These are phyloP conservation scores for Gorsachius magnificus DNA, from an alignment of 2,797 vertebrate genomes.

Conservation along the genomic window DNA sequence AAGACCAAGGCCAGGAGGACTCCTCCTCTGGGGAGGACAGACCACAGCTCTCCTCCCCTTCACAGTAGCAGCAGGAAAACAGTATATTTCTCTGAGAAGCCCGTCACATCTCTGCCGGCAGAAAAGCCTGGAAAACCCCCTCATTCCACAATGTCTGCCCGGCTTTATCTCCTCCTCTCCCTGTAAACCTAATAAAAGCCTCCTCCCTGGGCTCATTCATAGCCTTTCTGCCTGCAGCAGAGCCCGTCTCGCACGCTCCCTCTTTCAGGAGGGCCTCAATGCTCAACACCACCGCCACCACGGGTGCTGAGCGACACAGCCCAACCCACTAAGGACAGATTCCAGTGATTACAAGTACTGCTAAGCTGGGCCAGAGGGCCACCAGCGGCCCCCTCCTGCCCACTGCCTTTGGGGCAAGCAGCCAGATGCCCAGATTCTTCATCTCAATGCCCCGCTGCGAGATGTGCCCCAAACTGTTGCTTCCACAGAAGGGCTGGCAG, in stretches of 20 bases:
- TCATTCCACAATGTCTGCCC: background rate
- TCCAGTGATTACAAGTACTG: background rate
- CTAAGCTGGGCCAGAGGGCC: background rate
- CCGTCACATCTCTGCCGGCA: background rate
- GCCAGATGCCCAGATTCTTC: background rate
- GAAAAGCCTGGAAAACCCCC: background rate
- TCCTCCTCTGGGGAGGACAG: conserved; percentile 29
- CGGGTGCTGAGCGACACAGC: background rate
- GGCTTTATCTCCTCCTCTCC: background rate
- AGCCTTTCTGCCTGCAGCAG: background rate
- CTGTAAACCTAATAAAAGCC: background rate
- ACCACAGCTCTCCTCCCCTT: conserved; percentile 42
- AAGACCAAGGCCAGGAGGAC: conserved; percentile 6
- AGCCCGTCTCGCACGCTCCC: background rate
- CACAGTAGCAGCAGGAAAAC: conserved; percentile 14
- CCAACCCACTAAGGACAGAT: background rate
- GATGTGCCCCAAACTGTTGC: background rate
- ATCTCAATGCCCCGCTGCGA: background rate
- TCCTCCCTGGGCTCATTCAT: background rate
- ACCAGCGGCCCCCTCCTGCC: background rate
- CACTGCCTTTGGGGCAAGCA: background rate
- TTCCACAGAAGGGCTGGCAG: background rate
- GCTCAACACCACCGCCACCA: background rate
- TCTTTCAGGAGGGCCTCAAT: background rate
- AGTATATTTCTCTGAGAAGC: conserved; percentile 25